Evolutionary conservation across 2,888 invertebrate genomes (phyloP).

Genomic region (Ptychoptera albimana): DNA sequence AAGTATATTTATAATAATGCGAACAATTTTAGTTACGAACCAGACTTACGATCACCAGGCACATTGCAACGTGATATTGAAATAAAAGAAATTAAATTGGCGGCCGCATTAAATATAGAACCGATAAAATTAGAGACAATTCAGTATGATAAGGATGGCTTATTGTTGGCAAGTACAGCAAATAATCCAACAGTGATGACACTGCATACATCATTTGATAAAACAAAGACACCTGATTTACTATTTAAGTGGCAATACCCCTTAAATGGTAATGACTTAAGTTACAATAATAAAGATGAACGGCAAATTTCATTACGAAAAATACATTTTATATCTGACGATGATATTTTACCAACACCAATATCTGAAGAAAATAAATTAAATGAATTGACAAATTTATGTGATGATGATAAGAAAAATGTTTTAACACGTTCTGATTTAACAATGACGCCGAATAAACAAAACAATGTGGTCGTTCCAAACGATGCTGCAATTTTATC

Average conservation of each 20-base stretch:
- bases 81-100: conserved; percentile 49
- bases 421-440: conserved; percentile 10
- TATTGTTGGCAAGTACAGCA: conserved; percentile 10
- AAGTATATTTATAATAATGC: no score
- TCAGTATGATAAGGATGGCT: conserved; percentile 15
- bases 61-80: conserved; percentile 54
- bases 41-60: conserved; percentile 43
- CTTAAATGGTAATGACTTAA: conserved; percentile 1
- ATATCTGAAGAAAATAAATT: conserved; percentile 2
- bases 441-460: conserved; percentile 7
- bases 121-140: conserved; percentile 19
- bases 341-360: conserved; percentile 6
- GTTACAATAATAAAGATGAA: conserved; percentile 18
- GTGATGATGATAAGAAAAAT: conserved; percentile 7
- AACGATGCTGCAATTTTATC: neutral
- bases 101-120: conserved; percentile 20
- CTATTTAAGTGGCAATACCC: conserved; percentile 1
- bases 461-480: neutral
- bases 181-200: conserved; percentile 4
- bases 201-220: conserved; percentile 8
- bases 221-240: conserved; percentile 8
- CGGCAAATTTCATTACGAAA: conserved; percentile 19
- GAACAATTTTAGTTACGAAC: conserved; percentile 26
- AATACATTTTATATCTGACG: conserved; percentile 13
- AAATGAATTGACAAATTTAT: conserved; percentile 3